Evolutionary conservation across 2,888 invertebrate species (phyloP).

Genomic region (Cryptophagus acutangulus): DNA sequence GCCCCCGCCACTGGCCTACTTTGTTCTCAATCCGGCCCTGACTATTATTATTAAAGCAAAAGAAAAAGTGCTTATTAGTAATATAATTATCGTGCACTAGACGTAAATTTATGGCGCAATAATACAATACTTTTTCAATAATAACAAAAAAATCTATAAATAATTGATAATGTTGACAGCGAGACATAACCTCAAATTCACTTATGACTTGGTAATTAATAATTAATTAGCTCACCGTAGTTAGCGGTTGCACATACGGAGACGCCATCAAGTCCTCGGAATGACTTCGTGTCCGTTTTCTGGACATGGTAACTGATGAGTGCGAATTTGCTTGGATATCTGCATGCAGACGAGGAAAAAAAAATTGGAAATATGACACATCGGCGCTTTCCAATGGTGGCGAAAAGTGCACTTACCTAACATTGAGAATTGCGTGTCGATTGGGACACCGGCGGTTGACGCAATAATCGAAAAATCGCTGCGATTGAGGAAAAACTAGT

Average conservation of each 20-base stretch:
- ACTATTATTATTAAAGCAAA: no score
- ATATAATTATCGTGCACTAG: no score
- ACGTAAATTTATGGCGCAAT: no score
- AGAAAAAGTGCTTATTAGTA: no score
- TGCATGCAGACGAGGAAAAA: constrained; percentile 20
- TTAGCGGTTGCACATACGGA: constrained; percentile 24
- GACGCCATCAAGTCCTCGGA: constrained; percentile 38
- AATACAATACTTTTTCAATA: no score
- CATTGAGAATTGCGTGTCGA: constrained; percentile 25
- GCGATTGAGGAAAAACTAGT: constrained; percentile 6
- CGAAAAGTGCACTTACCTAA: constrained; percentile 31
- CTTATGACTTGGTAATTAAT: neutral
- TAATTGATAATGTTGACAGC: no score
- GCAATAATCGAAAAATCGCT: constrained; percentile 1
- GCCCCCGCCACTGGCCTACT: no score
- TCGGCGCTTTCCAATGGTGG: no score
- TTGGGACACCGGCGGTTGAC: constrained; percentile 1
- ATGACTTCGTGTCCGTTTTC: constrained; percentile 46
- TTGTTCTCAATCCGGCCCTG: no score
- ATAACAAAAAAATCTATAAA: no score
- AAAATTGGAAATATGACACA: neutral
- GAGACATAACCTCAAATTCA: neutral
- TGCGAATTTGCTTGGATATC: constrained; percentile 25
- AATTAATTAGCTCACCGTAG: constrained; percentile 27
- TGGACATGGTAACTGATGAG: constrained; percentile 37